Evolutionary conservation across 2,888 invertebrate genomes (phyloP).

Genomic region (Lordiphosa fenestrarum): DNA sequence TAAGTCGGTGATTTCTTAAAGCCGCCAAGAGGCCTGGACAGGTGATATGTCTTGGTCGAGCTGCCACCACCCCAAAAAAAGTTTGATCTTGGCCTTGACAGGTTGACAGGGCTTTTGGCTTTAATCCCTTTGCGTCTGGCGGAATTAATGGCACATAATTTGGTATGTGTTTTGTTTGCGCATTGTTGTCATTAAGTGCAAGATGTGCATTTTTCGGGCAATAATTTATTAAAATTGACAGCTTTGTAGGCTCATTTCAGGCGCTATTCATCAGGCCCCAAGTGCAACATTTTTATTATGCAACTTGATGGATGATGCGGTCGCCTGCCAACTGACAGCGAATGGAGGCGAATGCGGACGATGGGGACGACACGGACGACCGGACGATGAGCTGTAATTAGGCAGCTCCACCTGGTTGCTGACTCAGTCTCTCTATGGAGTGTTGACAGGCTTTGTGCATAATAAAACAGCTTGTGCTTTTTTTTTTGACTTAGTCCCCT

Average conservation of each 20-base stretch:
- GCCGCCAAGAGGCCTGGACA: slow-evolving; percentile 37
- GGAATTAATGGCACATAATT: slow-evolving; percentile 68
- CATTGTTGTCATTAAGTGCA: slow-evolving; percentile 70
- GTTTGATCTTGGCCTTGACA: slow-evolving; percentile 46
- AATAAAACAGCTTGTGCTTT: slow-evolving; percentile 48
- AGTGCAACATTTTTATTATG: slow-evolving; percentile 77
- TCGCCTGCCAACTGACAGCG: slow-evolving; percentile 63
- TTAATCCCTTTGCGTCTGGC: slow-evolving; percentile 32
- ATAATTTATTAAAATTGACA: slow-evolving; percentile 79
- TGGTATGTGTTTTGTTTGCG: slow-evolving; percentile 73
- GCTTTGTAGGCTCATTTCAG: slow-evolving; percentile 78
- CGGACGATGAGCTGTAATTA: slow-evolving; percentile 62
- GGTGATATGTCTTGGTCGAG: slow-evolving; percentile 51
- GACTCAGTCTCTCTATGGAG: slow-evolving; percentile 47
- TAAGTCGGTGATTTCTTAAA: slow-evolving; percentile 37
- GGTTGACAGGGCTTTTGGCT: slow-evolving; percentile 50
- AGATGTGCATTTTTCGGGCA: slow-evolving; percentile 48
- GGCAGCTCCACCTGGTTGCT: slow-evolving; percentile 46
- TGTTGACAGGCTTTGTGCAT: slow-evolving; percentile 66
- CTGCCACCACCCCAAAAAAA: slow-evolving; percentile 51
- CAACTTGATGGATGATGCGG: slow-evolving; percentile 78
- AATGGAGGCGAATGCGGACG: slow-evolving; percentile 20
- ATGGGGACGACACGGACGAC: slow-evolving; percentile 34
- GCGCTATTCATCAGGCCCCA: slow-evolving; percentile 76
- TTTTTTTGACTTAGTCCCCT: slow-evolving; percentile 31